phyloP scores from a whole-genome alignment of 2,888 invertebrate species.

The Palloptera scutellata region DNA sequence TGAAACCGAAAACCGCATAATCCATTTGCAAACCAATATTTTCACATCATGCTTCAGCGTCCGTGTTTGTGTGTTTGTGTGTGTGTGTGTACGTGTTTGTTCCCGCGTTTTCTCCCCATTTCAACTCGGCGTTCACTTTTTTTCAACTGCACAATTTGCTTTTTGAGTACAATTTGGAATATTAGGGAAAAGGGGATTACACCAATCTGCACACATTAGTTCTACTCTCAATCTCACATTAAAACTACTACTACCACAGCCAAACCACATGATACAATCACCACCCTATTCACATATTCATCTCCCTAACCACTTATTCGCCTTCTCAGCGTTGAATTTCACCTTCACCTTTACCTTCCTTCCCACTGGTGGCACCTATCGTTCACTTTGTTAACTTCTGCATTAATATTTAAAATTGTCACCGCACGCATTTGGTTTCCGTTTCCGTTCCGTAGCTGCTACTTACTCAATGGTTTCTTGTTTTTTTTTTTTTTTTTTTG shows the following conservation, averaged over 20 bases:
- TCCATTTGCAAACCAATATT: constrained; percentile 20
- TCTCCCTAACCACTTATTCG: background rate
- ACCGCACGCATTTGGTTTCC: constrained; percentile 17
- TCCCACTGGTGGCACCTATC: background rate
- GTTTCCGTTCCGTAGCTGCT: background rate
- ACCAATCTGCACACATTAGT: background rate
- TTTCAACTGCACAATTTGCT: too few relatives aligned
- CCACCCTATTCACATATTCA: background rate
- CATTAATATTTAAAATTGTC: constrained; percentile 27
- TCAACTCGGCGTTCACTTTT: background rate
- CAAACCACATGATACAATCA: too few relatives aligned
- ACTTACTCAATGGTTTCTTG: background rate
- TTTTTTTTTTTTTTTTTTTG: background rate
- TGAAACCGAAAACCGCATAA: constrained; percentile 9
- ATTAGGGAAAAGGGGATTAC: too few relatives aligned
- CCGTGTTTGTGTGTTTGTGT: constrained; percentile 1
- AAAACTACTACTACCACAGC: too few relatives aligned
- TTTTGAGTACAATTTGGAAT: too few relatives aligned
- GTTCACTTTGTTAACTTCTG: background rate
- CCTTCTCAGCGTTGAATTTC: too few relatives aligned
- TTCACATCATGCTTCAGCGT: constrained; percentile 14
- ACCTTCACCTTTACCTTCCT: too few relatives aligned
- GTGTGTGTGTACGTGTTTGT: too few relatives aligned
- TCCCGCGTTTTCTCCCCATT: constrained; percentile 9
- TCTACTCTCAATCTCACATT: too few relatives aligned